Base-by-base conservation (phyloP, 30 jellyfish, hydroid and myxozoan genomes). In the Cassiopea andromeda region DNA sequence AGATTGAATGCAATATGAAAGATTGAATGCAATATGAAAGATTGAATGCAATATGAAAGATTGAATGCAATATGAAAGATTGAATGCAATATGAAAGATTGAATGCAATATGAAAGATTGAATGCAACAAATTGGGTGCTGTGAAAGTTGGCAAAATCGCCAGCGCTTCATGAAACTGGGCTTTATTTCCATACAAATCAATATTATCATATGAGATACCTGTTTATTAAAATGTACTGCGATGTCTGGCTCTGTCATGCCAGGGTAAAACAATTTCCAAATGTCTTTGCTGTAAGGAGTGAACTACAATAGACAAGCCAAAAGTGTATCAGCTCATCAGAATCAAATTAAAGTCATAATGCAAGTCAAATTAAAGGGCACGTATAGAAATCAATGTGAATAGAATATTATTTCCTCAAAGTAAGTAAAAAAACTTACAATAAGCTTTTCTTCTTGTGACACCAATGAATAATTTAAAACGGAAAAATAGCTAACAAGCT, bases 221-320 rank as follows among this genome's bases (percentile, higher is more conserved):
- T 95, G 99, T 82, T 91, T 95, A 87, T 95, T 95, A 81, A 84
- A 95, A 78, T 95, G 99, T 16, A 95, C 93, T 4, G 99, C 90
- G n/a, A 95, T 89, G 48, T 95, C 99, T 13, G 99, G 98, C 84
- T 95, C 99, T 13, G 99, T 85, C 99, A 95, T 95, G 12, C 82
- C 83, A 10, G 99, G 99, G 75, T 95, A 92, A 74, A 85, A 95
- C 1, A 95, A 79, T 44, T 87, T 73, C 99, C 99, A 95, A 7
- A 95, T 59, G 70, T 91, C 99, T 60, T 44, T 77, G 77, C 99
- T 87, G 83, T 81, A 95, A 1, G 97, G 99, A 69, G 99, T 78
- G 82, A 95, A 95, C 99, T 95, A 48, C 12, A 60, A 73, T 64
- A 15, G 60, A 85, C 64, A 64, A 54, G 12, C 10, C 7, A 54